phyloP scores from a whole-genome alignment of 2,113 vertebrate species.

The Laticauda colubrina region DNA sequence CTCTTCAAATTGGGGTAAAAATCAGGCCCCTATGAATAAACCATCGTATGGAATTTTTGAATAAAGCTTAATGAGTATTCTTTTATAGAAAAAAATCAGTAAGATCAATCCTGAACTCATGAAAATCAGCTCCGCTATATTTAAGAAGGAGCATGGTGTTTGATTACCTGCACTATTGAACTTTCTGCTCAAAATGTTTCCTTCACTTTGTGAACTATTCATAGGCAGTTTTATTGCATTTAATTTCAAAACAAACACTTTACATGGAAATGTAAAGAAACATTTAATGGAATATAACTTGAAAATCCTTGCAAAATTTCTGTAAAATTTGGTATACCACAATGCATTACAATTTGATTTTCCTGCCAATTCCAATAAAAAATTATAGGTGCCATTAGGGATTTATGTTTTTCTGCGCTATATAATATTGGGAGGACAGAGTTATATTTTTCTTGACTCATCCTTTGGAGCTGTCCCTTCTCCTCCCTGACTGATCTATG shows the following conservation, averaged over 20 bases:
- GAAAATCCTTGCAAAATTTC: neutral
- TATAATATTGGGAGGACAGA: neutral
- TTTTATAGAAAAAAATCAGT: neutral
- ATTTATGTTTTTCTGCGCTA: neutral
- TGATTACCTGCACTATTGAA: neutral
- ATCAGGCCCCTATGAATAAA: neutral
- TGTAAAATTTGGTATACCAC: neutral
- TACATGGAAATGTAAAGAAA: neutral
- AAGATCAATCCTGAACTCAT: neutral
- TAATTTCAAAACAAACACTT: neutral
- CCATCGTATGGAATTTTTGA: neutral
- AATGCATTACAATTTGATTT: neutral
- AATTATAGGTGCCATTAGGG: neutral
- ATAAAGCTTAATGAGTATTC: neutral
- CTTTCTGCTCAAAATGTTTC: neutral
- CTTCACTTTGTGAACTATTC: neutral
- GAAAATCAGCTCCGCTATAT: neutral
- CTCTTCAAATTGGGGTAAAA: neutral
- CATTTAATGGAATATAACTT: neutral
- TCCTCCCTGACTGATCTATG: neutral
- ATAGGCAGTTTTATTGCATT: neutral
- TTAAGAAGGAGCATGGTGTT: neutral
- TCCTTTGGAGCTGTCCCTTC: neutral
- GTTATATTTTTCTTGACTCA: neutral
- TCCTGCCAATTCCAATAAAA: neutral